Conservation (phyloP, 2,113 vertebrate genomes). For the Cercopithecus mona region DNA sequence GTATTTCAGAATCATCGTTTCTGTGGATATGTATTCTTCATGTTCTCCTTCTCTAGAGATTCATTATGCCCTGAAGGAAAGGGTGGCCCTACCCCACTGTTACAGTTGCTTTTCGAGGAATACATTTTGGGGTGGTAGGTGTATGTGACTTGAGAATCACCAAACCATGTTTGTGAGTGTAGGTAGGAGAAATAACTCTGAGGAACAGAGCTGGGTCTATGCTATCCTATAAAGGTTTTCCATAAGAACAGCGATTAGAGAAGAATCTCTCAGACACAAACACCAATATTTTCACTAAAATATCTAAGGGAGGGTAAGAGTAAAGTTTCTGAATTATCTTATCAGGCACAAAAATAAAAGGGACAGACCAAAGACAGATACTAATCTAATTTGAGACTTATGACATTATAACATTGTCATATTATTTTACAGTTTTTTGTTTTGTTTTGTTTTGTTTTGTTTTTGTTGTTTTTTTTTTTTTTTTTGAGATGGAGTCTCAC, state of each 20-base stretch:
- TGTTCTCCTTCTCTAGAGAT: background rate
- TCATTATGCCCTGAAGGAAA: background rate
- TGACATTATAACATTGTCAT: conserved; percentile 33
- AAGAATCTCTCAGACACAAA: background rate
- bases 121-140: background rate
- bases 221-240: background rate
- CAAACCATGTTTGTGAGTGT: background rate
- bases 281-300: background rate
- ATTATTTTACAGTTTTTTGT: conserved; percentile 33
- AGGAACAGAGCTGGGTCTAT: background rate
- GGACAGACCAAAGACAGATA: conserved; percentile 45
- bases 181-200: background rate
- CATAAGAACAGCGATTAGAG: background rate
- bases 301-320: background rate
- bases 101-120: background rate
- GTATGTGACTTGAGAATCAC: background rate
- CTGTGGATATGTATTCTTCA: background rate
- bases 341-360: conserved; percentile 51
- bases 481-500: too few species aligned
- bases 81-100: background rate
- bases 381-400: conserved; percentile 49
- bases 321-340: conserved; percentile 47
- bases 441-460: too few species aligned
- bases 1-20: background rate
- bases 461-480: too few species aligned